These are phyloP conservation scores for Microtus oregoni DNA, from an alignment of 2,113 vertebrate species.

Conservation along the genomic window DNA sequence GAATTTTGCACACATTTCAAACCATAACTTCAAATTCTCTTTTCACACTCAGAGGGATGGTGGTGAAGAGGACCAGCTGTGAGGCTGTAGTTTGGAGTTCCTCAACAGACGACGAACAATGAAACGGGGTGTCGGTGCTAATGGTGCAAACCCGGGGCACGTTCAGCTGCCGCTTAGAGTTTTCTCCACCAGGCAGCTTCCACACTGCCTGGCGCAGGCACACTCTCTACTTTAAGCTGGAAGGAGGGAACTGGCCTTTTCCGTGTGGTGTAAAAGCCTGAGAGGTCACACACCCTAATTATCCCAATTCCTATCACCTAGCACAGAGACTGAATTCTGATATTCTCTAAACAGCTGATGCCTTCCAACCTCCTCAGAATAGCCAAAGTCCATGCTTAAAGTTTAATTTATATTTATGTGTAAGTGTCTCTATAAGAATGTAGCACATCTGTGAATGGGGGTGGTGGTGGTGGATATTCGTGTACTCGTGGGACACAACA, in stretches of 20 bases:
- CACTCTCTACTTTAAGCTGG: neutral
- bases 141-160: neutral
- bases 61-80: slow-evolving; percentile 64
- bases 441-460: neutral
- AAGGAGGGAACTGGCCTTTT: neutral
- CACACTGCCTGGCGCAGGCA: fast-evolving
- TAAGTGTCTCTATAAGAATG: neutral
- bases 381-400: neutral
- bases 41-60: slow-evolving; percentile 57
- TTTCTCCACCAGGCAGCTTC: neutral
- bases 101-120: neutral
- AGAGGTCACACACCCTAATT: neutral
- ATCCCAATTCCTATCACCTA: neutral
- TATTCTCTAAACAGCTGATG: neutral
- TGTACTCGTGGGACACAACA: neutral
- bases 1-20: slow-evolving; percentile 63
- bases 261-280: neutral
- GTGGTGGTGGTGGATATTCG: neutral
- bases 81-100: neutral
- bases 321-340: neutral
- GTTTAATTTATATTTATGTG: neutral
- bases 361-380: neutral
- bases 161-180: too few relatives aligned
- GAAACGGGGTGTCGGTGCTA: neutral
- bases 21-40: slow-evolving; percentile 65